Conservation (phyloP, 2,113 vertebrate genomes). For the Erinaceus europaeus region DNA sequence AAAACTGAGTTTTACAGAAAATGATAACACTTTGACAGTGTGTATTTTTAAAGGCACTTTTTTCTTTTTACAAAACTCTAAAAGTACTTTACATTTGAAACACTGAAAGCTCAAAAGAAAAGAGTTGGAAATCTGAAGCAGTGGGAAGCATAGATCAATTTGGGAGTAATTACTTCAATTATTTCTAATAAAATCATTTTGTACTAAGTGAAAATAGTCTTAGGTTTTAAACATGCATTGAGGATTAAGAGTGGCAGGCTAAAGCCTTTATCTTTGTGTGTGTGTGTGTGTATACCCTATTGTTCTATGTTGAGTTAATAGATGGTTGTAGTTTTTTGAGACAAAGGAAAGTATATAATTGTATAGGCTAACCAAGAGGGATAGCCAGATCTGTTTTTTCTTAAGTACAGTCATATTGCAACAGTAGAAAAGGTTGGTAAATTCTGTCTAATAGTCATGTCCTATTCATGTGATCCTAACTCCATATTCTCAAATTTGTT, state of each 20-base stretch:
- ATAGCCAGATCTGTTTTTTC: constrained; percentile 39
- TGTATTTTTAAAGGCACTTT: constrained; percentile 66
- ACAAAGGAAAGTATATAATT: constrained; percentile 68
- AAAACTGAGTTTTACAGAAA: constrained; percentile 75
- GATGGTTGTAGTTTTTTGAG: constrained; percentile 47
- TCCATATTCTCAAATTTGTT: not conserved
- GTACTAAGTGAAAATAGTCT: constrained; percentile 73
- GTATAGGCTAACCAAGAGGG: constrained; percentile 53
- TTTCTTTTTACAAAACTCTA: constrained; percentile 70
- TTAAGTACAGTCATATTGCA: constrained; percentile 41
- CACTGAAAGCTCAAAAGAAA: constrained; percentile 70
- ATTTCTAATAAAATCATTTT: constrained; percentile 78
- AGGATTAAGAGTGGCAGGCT: constrained; percentile 70
- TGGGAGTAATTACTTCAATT: constrained; percentile 74
- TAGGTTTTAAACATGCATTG: constrained; percentile 67
- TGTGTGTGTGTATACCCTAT: too few relatives aligned
- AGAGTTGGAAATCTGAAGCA: constrained; percentile 64
- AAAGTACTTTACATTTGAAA: constrained; percentile 56
- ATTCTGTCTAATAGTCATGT: constrained; percentile 3
- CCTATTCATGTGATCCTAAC: not conserved
- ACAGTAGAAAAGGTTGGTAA: constrained; percentile 17
- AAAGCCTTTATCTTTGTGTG: constrained; percentile 61
- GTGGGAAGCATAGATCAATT: constrained; percentile 68
- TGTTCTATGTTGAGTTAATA: constrained; percentile 63
- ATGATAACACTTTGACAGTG: constrained; percentile 69